These are phyloP conservation scores for Sycobia sp. DNA, from an alignment of 1,140 invertebrate genomes.

Conservation along the genomic window DNA sequence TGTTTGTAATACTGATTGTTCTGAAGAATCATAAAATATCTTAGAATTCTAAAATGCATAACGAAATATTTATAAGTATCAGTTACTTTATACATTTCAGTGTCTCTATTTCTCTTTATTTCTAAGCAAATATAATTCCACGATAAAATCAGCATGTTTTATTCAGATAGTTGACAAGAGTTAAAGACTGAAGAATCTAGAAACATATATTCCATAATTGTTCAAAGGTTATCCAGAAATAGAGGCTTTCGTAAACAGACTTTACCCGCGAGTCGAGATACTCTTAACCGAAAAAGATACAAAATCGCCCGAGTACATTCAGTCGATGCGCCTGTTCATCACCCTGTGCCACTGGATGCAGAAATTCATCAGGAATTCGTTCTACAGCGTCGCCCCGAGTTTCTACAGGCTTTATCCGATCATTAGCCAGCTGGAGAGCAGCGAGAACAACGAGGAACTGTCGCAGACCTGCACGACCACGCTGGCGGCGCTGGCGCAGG, in stretches of 20 bases:
- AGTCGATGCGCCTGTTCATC: neutral
- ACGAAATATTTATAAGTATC: too few relatives aligned
- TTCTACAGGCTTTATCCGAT: slow-evolving; percentile 70
- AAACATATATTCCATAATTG: neutral
- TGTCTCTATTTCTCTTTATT: too few relatives aligned
- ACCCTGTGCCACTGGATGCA: neutral
- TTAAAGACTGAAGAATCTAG: too few relatives aligned
- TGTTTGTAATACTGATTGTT: too few relatives aligned
- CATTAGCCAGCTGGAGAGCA: slow-evolving; percentile 76
- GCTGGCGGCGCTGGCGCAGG: slow-evolving; percentile 69
- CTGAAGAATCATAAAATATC: too few relatives aligned
- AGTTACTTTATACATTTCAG: too few relatives aligned
- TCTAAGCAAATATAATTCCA: too few relatives aligned
- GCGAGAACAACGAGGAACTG: slow-evolving; percentile 81
- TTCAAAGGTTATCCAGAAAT: slow-evolving; percentile 9
- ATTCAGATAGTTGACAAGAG: too few relatives aligned
- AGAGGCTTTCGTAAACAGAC: neutral
- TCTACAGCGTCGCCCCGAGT: slow-evolving; percentile 56
- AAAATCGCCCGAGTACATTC: neutral
- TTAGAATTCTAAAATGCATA: too few relatives aligned
- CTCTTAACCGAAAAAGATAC: neutral
- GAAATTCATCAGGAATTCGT: slow-evolving; percentile 42
- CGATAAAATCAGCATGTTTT: too few relatives aligned
- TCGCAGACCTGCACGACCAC: slow-evolving; percentile 68
- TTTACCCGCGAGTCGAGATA: neutral